A percentile compares a stretch with the other conserved stretches of the same genome.
Conservation (phyloP, 1,140 invertebrate species). For the Solenopsis invicta region DNA sequence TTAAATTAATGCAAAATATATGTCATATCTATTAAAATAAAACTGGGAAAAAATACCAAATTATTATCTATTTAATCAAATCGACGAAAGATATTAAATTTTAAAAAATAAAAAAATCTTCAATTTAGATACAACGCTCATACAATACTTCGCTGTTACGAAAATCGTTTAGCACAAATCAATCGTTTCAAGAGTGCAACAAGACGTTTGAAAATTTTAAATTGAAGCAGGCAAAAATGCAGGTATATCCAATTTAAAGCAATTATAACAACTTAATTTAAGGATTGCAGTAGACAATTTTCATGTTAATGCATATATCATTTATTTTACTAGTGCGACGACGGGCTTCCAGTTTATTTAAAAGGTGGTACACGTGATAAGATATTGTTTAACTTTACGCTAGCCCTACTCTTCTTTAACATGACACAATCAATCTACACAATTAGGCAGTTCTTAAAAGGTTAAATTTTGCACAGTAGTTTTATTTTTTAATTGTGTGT, state of each 20-base stretch:
- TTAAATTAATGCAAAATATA: not conserved
- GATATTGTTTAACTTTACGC: conserved; percentile 86
- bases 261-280: not conserved
- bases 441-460: not conserved
- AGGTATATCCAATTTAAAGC: conserved; percentile 69
- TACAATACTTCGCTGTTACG: not conserved
- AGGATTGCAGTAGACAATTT: not conserved
- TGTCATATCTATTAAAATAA: not conserved
- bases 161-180: conserved; percentile 24
- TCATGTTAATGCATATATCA: not conserved
- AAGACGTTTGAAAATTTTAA: conserved; percentile 73
- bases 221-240: conserved; percentile 74
- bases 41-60: no score
- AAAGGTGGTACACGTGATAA: conserved; percentile 88
- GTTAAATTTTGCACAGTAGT: not conserved
- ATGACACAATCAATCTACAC: not conserved
- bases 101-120: not conserved
- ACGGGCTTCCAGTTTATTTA: conserved; percentile 89
- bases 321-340: conserved; percentile 85
- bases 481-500: not conserved
- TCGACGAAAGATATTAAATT: not conserved
- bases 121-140: conserved; percentile 19
- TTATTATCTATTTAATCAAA: no score
- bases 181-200: not conserved
- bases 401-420: conserved; percentile 66